phyloP scores from a whole-genome alignment of 2,113 vertebrate species.

The Acrocephalus arundinaceus region DNA sequence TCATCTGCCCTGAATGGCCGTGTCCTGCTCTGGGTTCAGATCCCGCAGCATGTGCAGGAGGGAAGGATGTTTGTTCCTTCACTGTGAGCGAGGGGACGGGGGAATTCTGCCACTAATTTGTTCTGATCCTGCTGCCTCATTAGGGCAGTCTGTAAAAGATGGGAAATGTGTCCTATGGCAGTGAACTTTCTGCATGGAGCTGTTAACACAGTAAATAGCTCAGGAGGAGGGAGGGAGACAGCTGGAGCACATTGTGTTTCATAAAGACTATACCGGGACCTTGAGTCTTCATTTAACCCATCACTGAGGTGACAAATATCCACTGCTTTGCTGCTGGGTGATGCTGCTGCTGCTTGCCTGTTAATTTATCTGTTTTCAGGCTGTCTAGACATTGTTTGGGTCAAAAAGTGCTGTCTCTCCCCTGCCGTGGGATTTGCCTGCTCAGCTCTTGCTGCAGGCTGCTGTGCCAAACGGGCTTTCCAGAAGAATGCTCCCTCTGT shows the following conservation, averaged over 20 bases:
- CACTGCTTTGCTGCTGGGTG: conserved; percentile 60
- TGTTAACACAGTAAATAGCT: conserved; percentile 59
- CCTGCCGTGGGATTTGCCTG: conserved; percentile 57
- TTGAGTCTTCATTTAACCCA: conserved; percentile 66
- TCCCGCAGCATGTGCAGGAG: not conserved
- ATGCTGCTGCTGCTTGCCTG: conserved; percentile 65
- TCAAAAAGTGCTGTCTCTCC: conserved; percentile 66
- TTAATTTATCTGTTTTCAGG: conserved; percentile 78
- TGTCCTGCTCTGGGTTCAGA: not conserved
- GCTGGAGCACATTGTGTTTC: conserved; percentile 56
- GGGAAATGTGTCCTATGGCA: conserved; percentile 15
- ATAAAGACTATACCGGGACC: conserved; percentile 41
- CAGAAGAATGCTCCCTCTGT: conserved; percentile 66
- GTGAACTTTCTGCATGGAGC: conserved; percentile 40
- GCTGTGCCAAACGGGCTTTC: conserved; percentile 46
- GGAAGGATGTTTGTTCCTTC: conserved; percentile 8
- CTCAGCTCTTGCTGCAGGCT: conserved; percentile 62
- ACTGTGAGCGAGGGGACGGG: not conserved
- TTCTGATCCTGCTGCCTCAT: conserved; percentile 67
- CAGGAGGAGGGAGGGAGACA: conserved; percentile 31
- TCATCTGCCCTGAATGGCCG: not conserved
- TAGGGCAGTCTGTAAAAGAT: conserved; percentile 28
- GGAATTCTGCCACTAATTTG: conserved; percentile 66
- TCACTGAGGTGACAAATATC: conserved; percentile 68
- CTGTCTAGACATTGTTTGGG: conserved; percentile 78